These are phyloP conservation scores for Stictocephala bisonia DNA, from an alignment of 2,888 invertebrate genomes.

Conservation along the genomic window DNA sequence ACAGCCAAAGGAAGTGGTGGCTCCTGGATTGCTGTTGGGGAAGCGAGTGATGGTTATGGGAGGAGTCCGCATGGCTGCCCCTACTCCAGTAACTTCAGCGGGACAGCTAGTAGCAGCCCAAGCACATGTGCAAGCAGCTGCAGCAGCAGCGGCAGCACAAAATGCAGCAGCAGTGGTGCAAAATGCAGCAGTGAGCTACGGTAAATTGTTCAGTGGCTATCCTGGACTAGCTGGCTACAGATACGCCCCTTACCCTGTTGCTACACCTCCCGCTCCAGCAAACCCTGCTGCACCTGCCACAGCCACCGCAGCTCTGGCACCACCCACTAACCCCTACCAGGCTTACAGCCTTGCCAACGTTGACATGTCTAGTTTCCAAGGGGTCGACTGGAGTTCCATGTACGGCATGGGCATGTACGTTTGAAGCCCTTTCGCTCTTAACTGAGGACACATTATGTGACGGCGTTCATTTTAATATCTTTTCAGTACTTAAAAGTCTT, in stretches of 20 bases:
- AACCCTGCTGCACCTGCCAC: slow-evolving; percentile 65
- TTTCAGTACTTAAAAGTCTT: slow-evolving; percentile 41
- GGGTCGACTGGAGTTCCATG: slow-evolving; percentile 91
- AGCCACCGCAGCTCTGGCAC: slow-evolving; percentile 71
- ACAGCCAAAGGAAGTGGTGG: slow-evolving; percentile 90
- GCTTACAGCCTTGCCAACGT: slow-evolving; percentile 88
- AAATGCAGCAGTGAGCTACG: slow-evolving; percentile 70
- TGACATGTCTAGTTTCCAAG: slow-evolving; percentile 93
- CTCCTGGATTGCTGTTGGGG: slow-evolving; percentile 74
- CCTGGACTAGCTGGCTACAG: slow-evolving; percentile 71
- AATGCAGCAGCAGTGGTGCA: slow-evolving; percentile 66
- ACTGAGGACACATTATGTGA: slow-evolving; percentile 13
- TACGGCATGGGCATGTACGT: slow-evolving; percentile 95
- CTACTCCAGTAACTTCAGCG: slow-evolving; percentile 64
- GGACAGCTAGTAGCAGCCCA: slow-evolving; percentile 67
- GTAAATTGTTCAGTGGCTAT: slow-evolving; percentile 74
- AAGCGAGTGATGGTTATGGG: slow-evolving; percentile 76
- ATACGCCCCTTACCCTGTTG: slow-evolving; percentile 74
- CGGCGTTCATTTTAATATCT: slow-evolving; percentile 29
- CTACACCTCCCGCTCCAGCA: slow-evolving; percentile 69
- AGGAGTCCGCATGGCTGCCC: slow-evolving; percentile 74
- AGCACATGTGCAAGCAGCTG: slow-evolving; percentile 66
- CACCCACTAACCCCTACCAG: slow-evolving; percentile 78
- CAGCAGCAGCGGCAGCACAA: slow-evolving; percentile 70
- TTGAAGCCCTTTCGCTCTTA: slow-evolving; percentile 61